Percentiles rank a stretch among this genome's conserved stretches.
Evolutionary conservation across 1,140 invertebrate genomes (phyloP).

Genomic region (Vollenhovia emeryi): DNA sequence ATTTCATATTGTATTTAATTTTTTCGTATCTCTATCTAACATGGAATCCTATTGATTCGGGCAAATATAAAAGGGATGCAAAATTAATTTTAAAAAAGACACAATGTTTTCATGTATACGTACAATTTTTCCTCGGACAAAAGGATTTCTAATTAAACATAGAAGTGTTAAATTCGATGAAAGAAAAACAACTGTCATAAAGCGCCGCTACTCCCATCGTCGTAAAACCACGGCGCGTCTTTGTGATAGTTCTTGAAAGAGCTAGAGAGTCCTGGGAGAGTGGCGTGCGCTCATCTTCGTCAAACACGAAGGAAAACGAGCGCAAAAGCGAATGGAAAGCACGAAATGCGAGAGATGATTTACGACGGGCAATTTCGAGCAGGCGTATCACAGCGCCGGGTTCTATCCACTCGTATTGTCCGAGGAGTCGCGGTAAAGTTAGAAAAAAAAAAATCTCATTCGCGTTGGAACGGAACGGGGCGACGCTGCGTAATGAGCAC

Average conservation of each 20-base stretch:
- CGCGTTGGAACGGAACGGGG: not conserved
- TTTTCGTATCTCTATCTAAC: not conserved
- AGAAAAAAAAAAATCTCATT: slow-evolving; percentile 40
- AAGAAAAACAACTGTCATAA: not conserved
- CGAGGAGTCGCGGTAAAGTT: not conserved
- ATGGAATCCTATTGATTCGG: not conserved
- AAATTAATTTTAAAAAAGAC: not conserved
- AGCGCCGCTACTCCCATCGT: not conserved
- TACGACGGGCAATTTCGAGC: slow-evolving; percentile 49
- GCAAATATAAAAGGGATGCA: not conserved
- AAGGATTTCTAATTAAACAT: not conserved
- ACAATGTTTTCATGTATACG: no score
- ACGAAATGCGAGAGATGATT: slow-evolving; percentile 52
- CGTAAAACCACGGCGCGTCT: slow-evolving; percentile 1
- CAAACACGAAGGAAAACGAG: slow-evolving; percentile 24
- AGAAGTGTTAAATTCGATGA: slow-evolving; percentile 1
- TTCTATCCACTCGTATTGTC: slow-evolving; percentile 17
- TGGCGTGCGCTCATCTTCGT: slow-evolving; percentile 2
- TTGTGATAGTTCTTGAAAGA: slow-evolving; percentile 33
- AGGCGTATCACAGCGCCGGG: not conserved
- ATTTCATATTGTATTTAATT: slow-evolving; percentile 4
- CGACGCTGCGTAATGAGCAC: not conserved
- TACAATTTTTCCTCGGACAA: not conserved
- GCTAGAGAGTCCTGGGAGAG: not conserved
- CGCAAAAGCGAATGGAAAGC: slow-evolving; percentile 54